phyloP scores from a whole-genome alignment of 2,888 invertebrate genomes.

The Sminthurinus aureus region DNA sequence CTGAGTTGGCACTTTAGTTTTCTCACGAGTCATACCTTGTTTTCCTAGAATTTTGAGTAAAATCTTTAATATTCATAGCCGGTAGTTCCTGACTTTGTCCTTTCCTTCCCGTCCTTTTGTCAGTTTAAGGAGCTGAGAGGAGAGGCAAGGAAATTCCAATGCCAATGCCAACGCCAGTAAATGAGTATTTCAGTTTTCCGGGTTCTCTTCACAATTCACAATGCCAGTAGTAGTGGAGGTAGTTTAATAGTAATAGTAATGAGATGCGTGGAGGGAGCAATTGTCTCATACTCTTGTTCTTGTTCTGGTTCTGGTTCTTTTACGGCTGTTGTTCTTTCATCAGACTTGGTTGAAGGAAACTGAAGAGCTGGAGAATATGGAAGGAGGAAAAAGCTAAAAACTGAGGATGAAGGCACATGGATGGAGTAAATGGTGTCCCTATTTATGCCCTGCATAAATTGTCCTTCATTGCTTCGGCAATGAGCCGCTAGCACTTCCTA shows the following conservation, averaged over 20 bases:
- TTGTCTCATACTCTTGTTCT: background rate
- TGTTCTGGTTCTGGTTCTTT: background rate
- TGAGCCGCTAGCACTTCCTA: conserved; percentile 20
- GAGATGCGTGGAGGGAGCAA: conserved; percentile 23
- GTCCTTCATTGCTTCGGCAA: conserved; percentile 36
- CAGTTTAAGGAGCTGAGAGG: no score
- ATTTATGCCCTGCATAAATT: conserved; percentile 40
- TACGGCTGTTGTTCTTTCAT: no score
- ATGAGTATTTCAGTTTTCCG: no score
- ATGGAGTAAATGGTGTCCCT: conserved; percentile 10
- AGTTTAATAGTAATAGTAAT: conserved; percentile 12
- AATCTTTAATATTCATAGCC: conserved; percentile 25
- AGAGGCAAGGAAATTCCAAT: no score
- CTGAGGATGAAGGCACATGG: no score
- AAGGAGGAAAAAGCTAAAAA: background rate
- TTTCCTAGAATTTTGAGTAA: background rate
- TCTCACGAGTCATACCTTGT: background rate
- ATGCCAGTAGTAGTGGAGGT: background rate
- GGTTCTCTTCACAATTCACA: no score
- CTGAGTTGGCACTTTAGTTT: no score
- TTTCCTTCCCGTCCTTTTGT: background rate
- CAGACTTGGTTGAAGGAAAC: no score
- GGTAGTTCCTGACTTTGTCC: background rate
- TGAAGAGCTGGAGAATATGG: no score
- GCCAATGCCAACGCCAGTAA: no score